Evolutionary conservation across 2,113 vertebrate genomes (phyloP).

Genomic region (Takifugu flavidus): DNA sequence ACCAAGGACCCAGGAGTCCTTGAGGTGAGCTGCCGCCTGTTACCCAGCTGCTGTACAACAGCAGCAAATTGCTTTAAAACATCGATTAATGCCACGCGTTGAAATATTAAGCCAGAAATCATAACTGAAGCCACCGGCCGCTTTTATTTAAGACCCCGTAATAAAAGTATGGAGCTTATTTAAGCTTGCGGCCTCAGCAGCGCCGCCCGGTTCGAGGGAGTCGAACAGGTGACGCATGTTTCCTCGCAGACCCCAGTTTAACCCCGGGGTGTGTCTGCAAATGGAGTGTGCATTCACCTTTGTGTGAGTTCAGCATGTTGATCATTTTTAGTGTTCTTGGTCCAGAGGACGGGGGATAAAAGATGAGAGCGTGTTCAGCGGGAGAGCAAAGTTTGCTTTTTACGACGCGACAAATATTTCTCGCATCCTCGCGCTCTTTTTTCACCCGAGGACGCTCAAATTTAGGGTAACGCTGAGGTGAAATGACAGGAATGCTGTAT

Average conservation of each 20-base stretch:
- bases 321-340: slow-evolving; percentile 21
- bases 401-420: too few relatives aligned
- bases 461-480: neutral
- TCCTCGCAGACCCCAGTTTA: slow-evolving; percentile 29
- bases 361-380: slow-evolving; percentile 16
- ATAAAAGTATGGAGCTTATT: slow-evolving; percentile 5
- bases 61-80: slow-evolving; percentile 35
- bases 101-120: slow-evolving; percentile 9
- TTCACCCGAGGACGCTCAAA: neutral
- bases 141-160: neutral
- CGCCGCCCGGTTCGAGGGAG: neutral
- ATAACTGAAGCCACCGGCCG: neutral
- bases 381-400: slow-evolving; percentile 6
- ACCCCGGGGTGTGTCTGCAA: slow-evolving; percentile 15
- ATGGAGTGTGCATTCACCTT: slow-evolving; percentile 30
- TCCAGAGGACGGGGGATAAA: slow-evolving; percentile 3
- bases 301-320: slow-evolving; percentile 26
- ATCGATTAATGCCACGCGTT: slow-evolving; percentile 22
- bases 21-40: slow-evolving; percentile 45
- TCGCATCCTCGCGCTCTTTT: too few relatives aligned
- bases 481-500: neutral
- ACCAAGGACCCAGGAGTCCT: slow-evolving; percentile 49
- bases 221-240: slow-evolving; percentile 24
- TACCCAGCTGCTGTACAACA: slow-evolving; percentile 36
- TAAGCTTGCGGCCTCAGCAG: slow-evolving; percentile 1